Percentiles rank a stretch among this genome's conserved stretches.
These are phyloP conservation scores for Alloplasta piceator DNA, from an alignment of 2,888 invertebrate species.

Conservation along the genomic window DNA sequence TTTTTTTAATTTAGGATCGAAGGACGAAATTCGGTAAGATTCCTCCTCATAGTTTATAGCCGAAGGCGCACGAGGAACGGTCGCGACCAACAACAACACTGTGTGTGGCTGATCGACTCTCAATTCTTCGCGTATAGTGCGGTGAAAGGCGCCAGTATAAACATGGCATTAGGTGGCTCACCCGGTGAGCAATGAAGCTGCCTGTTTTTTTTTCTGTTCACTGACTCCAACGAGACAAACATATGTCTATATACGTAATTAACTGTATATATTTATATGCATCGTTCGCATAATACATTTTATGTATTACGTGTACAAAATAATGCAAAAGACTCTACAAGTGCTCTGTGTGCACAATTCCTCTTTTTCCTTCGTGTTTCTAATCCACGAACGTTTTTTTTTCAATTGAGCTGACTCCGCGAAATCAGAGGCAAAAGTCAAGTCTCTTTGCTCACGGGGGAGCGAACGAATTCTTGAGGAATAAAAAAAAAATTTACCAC, in stretches of 20 bases:
- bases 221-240: constrained; percentile 18
- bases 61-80: constrained; percentile 20
- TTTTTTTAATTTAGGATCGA: not conserved
- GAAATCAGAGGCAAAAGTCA: constrained; percentile 5
- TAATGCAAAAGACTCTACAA: not conserved
- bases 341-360: not conserved
- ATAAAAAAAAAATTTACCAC: constrained; percentile 23
- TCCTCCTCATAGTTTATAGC: constrained; percentile 20
- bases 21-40: not conserved
- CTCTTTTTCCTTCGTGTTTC: not conserved
- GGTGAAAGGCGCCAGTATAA: constrained; percentile 60
- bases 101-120: not conserved
- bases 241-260: constrained; percentile 18
- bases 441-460: constrained; percentile 15
- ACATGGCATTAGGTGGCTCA: constrained; percentile 56
- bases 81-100: not conserved
- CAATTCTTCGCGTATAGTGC: constrained; percentile 7
- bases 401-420: too few species aligned
- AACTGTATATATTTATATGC: not conserved
- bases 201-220: constrained; percentile 44
- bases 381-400: not conserved
- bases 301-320: not conserved
- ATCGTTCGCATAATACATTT: not conserved
- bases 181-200: constrained; percentile 46
- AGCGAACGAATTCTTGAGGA: constrained; percentile 33